Conservation (phyloP, 2,113 vertebrate species). For the Tachuris rubrigastra region DNA sequence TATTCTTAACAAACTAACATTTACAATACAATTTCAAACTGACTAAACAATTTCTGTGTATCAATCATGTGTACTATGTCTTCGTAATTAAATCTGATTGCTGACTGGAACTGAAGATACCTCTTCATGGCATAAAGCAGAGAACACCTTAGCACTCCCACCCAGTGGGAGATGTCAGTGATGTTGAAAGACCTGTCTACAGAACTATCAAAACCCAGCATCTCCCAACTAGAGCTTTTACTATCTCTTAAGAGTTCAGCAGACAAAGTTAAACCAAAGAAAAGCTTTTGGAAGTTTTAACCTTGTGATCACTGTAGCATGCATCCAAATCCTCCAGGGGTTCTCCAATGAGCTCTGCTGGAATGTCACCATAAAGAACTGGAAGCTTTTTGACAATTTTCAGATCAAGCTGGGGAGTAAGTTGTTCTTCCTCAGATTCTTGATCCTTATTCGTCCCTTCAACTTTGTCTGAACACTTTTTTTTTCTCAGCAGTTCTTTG, state of each 20-base stretch:
- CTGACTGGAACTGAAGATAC: neutral
- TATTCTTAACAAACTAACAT: neutral
- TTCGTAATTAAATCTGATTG: neutral
- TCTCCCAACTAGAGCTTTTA: neutral
- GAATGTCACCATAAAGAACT: conserved; percentile 87
- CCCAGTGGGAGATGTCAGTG: rapidly evolving
- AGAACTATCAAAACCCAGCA: neutral
- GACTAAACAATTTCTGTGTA: too few relatives aligned
- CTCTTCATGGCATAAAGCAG: neutral
- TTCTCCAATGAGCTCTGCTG: conserved; percentile 83
- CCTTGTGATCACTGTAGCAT: conserved; percentile 91
- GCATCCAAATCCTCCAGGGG: conserved; percentile 94
- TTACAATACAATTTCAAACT: too few relatives aligned
- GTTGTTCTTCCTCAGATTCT: conserved; percentile 56
- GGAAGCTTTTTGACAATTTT: conserved; percentile 89
- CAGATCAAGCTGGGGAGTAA: conserved; percentile 81
- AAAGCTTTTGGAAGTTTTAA: conserved; percentile 41
- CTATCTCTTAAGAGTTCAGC: neutral
- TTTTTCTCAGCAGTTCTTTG: conserved; percentile 79
- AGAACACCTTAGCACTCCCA: neutral
- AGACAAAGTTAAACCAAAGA: neutral
- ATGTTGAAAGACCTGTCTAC: neutral
- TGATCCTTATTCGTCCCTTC: conserved; percentile 28
- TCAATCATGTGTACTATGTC: neutral
- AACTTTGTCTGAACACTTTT: neutral